phyloP scores from a whole-genome alignment of 2,888 invertebrate genomes.

The Resseliella maxima region DNA sequence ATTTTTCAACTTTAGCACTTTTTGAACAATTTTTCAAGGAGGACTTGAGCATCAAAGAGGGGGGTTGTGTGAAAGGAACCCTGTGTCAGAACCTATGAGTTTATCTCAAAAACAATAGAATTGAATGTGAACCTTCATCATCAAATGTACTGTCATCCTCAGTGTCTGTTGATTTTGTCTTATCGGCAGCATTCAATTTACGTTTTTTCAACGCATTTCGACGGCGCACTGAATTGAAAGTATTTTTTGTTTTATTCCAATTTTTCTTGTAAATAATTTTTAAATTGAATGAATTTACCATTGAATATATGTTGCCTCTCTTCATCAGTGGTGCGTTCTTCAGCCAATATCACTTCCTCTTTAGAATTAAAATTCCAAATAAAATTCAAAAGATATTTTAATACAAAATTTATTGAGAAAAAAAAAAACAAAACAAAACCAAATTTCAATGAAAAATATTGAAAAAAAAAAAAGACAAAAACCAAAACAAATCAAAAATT shows the following conservation, averaged over 20 bases:
- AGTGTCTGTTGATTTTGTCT: slow-evolving; percentile 95
- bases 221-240: slow-evolving; percentile 75
- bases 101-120: not conserved
- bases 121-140: slow-evolving; percentile 58
- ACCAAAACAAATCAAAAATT: not conserved
- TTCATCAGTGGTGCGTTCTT: slow-evolving; percentile 99
- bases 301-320: slow-evolving; percentile 99
- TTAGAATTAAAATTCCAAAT: not conserved
- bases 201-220: slow-evolving; percentile 94
- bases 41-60: too few relatives aligned
- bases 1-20: too few relatives aligned
- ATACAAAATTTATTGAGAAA: slow-evolving; percentile 65
- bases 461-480: slow-evolving; percentile 57
- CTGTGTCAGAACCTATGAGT: not conserved
- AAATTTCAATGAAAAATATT: not conserved
- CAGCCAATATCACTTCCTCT: slow-evolving; percentile 99
- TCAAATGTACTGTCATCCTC: slow-evolving; percentile 96
- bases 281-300: slow-evolving; percentile 75
- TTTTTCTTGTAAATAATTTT: too few relatives aligned
- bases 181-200: slow-evolving; percentile 93
- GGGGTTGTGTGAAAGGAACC: too few relatives aligned
- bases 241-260: not conserved
- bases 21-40: too few relatives aligned
- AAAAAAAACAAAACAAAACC: slow-evolving; percentile 60
- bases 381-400: too few relatives aligned